Evolutionary conservation across 2,797 vertebrate species (phyloP).

Genomic region (Pseudochromis fuscus): DNA sequence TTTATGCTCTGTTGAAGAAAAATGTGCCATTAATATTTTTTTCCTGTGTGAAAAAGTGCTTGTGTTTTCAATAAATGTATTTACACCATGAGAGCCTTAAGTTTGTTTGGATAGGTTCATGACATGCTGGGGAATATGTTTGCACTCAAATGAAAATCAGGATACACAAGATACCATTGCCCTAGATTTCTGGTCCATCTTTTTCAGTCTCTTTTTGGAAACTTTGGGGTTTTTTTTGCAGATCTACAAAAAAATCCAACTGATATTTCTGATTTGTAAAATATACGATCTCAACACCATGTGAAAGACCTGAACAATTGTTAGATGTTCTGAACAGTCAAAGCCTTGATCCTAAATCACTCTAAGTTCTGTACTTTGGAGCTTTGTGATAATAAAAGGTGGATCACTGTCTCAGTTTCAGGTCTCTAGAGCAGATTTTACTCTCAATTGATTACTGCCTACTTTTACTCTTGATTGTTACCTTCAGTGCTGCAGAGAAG

Average conservation of each 20-base stretch:
- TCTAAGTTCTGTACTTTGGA: not conserved
- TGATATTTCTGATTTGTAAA: no score
- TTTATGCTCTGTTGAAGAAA: conserved; percentile 47
- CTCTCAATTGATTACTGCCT: no score
- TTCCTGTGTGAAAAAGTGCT: conserved; percentile 63
- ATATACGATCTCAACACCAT: no score
- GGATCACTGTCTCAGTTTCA: not conserved
- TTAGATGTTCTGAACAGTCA: no score
- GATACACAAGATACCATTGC: not conserved
- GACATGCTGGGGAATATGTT: conserved; percentile 1
- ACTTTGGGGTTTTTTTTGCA: conserved; percentile 1
- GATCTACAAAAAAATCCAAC: not conserved
- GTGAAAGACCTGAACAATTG: no score
- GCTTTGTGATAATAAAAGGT: not conserved
- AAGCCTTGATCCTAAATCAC: not conserved
- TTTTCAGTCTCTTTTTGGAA: not conserved
- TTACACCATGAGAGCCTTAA: conserved; percentile 45
- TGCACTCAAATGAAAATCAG: conserved; percentile 15
- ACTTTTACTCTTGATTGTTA: no score
- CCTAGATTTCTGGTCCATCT: conserved; percentile 21
- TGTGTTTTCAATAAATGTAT: conserved; percentile 83
- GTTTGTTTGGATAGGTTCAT: conserved; percentile 27
- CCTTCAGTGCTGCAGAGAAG: not conserved
- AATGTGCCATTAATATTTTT: conserved; percentile 69
- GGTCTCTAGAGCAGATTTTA: not conserved